Percentiles rank a stretch among this genome's conserved stretches.
These are phyloP conservation scores for Charina bottae DNA, from an alignment of 2,113 vertebrate species.

Conservation along the genomic window DNA sequence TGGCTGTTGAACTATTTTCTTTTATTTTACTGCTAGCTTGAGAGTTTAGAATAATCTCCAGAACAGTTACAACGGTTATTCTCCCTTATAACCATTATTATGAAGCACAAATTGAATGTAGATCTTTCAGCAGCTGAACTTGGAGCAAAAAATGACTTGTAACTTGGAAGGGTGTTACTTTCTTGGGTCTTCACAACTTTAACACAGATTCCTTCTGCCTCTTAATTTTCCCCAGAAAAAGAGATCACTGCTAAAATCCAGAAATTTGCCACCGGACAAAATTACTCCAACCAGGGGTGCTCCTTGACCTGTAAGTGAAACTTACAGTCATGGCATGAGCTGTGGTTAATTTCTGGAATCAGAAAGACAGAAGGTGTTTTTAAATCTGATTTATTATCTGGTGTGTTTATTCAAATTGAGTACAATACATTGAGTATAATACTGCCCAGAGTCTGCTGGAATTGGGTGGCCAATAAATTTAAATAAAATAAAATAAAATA, in stretches of 20 bases:
- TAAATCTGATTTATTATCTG: background rate
- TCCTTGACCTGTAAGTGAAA: background rate
- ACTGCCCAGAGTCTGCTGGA: background rate
- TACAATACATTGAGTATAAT: background rate
- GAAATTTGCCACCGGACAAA: slow-evolving; percentile 41
- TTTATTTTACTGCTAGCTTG: slow-evolving; percentile 58
- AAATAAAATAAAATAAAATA: too few relatives aligned
- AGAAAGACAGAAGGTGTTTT: background rate
- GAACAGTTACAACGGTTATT: slow-evolving; percentile 69
- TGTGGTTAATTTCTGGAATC: background rate
- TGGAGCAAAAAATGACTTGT: slow-evolving; percentile 68
- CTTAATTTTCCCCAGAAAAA: slow-evolving; percentile 42
- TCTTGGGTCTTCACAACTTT: slow-evolving; percentile 63
- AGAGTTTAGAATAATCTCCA: slow-evolving; percentile 64
- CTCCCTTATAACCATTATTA: slow-evolving; percentile 64
- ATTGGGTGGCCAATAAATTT: too few relatives aligned
- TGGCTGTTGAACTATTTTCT: slow-evolving; percentile 44
- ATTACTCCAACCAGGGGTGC: slow-evolving; percentile 21
- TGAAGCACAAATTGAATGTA: slow-evolving; percentile 65
- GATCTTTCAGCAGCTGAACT: slow-evolving; percentile 66
- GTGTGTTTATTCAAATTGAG: background rate
- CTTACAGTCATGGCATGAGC: slow-evolving; percentile 30
- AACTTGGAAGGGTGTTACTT: slow-evolving; percentile 58
- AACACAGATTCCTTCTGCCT: slow-evolving; percentile 53
- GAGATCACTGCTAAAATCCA: slow-evolving; percentile 31